A percentile compares a stretch with the other conserved stretches of the same genome.
phyloP scores from a whole-genome alignment of 2,113 vertebrate species.

The Cacatua alba region DNA sequence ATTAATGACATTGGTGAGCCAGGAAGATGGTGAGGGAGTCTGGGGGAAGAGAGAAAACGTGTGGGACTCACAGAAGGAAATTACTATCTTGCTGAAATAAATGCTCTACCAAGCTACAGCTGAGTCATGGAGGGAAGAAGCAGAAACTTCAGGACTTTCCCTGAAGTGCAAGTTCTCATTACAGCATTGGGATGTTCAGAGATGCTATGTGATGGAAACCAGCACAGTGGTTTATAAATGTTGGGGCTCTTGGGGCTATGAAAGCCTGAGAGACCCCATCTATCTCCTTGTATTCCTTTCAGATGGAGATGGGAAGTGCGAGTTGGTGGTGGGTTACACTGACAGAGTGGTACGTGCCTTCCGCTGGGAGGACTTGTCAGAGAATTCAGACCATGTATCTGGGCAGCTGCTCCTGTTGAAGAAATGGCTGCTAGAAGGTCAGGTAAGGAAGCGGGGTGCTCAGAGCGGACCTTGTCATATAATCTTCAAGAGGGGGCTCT shows the following conservation, averaged over 20 bases:
- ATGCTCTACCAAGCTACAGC: background rate
- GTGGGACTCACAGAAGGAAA: background rate
- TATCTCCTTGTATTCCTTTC: background rate
- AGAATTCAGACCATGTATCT: slow-evolving; percentile 77
- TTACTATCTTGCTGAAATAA: background rate
- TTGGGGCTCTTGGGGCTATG: background rate
- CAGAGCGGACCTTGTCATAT: background rate
- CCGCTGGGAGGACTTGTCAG: slow-evolving; percentile 88
- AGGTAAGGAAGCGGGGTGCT: slow-evolving; percentile 76
- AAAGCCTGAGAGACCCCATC: background rate
- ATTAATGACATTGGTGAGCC: slow-evolving; percentile 93
- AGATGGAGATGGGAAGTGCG: slow-evolving; percentile 92
- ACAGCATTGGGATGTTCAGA: background rate
- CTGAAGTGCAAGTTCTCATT: background rate
- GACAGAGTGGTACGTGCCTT: slow-evolving; percentile 96
- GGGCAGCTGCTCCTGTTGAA: slow-evolving; percentile 92
- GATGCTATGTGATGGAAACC: background rate
- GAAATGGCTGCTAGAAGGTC: slow-evolving; percentile 97
- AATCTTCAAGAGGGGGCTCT: background rate
- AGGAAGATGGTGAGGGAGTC: background rate
- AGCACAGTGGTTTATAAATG: background rate
- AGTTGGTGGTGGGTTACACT: slow-evolving; percentile 95
- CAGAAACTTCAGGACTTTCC: background rate
- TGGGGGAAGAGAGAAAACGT: no score
- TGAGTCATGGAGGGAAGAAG: background rate